Conservation (phyloP, 2,888 invertebrate genomes). For the Microplitis manilae region DNA sequence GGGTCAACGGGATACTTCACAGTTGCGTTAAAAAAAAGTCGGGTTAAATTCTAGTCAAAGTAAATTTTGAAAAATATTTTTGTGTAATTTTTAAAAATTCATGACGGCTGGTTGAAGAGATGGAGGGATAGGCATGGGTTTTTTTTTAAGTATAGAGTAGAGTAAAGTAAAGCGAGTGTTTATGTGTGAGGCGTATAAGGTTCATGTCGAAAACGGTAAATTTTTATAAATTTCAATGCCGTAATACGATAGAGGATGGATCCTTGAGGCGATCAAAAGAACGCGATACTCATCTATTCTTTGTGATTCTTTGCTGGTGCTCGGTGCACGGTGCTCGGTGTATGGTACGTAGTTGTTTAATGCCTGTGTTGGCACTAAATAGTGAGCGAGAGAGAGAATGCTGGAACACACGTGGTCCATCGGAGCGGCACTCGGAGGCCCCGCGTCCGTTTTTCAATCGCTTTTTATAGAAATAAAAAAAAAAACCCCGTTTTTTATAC, state of each 20-base stretch:
- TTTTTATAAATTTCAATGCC: constrained; percentile 57
- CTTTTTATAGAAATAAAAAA: constrained; percentile 61
- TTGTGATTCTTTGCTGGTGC: constrained; percentile 42
- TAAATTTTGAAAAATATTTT: neutral
- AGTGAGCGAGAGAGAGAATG: constrained; percentile 36
- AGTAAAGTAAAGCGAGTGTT: neutral
- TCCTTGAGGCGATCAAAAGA: constrained; percentile 47
- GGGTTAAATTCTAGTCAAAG: neutral
- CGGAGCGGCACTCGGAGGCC: constrained; percentile 51
- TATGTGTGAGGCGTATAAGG: constrained; percentile 1
- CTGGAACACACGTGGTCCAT: constrained; percentile 64
- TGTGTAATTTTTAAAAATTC: too few species aligned
- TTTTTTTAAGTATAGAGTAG: neutral
- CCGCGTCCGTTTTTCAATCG: constrained; percentile 62
- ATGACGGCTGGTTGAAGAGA: too few species aligned
- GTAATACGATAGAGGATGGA: constrained; percentile 66
- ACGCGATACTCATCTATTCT: constrained; percentile 50
- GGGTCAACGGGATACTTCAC: constrained; percentile 61
- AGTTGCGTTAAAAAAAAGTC: constrained; percentile 57
- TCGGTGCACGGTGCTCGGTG: neutral
- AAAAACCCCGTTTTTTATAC: constrained; percentile 54
- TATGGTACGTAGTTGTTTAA: too few species aligned
- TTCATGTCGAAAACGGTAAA: constrained; percentile 46
- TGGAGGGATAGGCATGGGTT: neutral
- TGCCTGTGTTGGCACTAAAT: constrained; percentile 22